Base-by-base conservation (phyloP, 2,113 vertebrate species). In the Phainopepla nitens region DNA sequence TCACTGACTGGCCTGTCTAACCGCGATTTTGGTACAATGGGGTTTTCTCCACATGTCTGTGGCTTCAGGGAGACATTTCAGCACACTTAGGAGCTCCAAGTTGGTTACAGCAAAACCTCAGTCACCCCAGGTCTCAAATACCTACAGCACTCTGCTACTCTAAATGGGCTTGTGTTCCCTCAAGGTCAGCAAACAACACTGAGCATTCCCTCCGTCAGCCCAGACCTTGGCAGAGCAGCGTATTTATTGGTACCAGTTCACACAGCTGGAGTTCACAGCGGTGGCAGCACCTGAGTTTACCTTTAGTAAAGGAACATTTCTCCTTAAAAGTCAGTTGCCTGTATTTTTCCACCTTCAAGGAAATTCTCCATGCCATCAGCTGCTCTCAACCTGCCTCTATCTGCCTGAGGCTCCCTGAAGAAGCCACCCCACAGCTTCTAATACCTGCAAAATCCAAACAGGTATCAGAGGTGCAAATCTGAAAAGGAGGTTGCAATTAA, bases 301-400 rank as follows among this genome's bases (percentile, higher is more conserved):
- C 87, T 92, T 69, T 45, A 41, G 60, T 3, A 71, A 82, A 78
- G 22, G 61, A 91, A 81, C 12, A n/a, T 71, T 96, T 84, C 72
- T 95, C 57, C 80, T 64, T 87, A 24, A 56, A 71, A 81, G 28
- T 45, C 72, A 56, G 36, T 33, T 93, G 91, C 64, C 53, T 81
- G 88, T 97, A 95, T 86, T 96, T 94, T 95, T 96, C 95, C 90
- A 92, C 31, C 51, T 72, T 35, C 49, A 91, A 73, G 36, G 28
- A 93, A 96, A 73, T n/a, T 58, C 49, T 51, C 79, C 64, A 24
- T 17, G 36, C 47, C 25, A 39, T 50, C 50, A 68, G 35, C 36
- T 70, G 78, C 44, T 92, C 44, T 27, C 36, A 70, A 15, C 56
- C 60, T 60, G 18, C 39, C 35, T 83, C 51, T 15, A 3, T 62